phyloP scores from a whole-genome alignment of 2,888 invertebrate species.

The Drosophila crucigera region DNA sequence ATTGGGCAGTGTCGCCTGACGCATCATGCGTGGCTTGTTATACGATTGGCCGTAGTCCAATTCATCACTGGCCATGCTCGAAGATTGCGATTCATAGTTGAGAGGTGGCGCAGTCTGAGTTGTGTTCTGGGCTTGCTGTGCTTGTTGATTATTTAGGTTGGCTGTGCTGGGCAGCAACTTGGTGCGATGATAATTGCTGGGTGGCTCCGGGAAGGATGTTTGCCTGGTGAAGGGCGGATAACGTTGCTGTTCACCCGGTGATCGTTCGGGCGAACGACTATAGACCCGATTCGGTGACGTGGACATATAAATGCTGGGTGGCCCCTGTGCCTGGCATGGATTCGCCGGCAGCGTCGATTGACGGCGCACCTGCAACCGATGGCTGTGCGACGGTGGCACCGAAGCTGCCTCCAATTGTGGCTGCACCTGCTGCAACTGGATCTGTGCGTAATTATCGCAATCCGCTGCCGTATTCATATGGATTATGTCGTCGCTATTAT shows the following conservation, averaged over 20 bases:
- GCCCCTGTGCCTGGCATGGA: conserved; percentile 77
- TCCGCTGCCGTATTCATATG: conserved; percentile 73
- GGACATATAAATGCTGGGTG: conserved; percentile 82
- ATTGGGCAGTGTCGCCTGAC: conserved; percentile 84
- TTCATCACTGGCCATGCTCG: conserved; percentile 70
- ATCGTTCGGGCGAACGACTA: conserved; percentile 84
- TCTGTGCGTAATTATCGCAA: conserved; percentile 75
- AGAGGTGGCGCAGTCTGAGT: conserved; percentile 49
- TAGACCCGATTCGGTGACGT: conserved; percentile 84
- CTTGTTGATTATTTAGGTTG: conserved; percentile 56
- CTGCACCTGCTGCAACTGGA: conserved; percentile 57
- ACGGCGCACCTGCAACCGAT: conserved; percentile 83
- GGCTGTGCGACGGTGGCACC: conserved; percentile 67
- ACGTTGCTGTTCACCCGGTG: conserved; percentile 81
- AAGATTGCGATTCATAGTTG: conserved; percentile 68
- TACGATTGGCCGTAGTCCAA: conserved; percentile 68
- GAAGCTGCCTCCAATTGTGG: conserved; percentile 59
- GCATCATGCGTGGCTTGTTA: conserved; percentile 80
- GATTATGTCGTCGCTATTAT: conserved; percentile 81
- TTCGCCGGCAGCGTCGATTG: conserved; percentile 84
- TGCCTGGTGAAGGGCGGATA: conserved; percentile 84
- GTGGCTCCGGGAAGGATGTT: conserved; percentile 83
- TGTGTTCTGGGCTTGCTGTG: conserved; percentile 8
- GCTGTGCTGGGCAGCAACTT: conserved; percentile 83
- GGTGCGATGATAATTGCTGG: conserved; percentile 64